Conservation (phyloP, 2,797 vertebrate genomes). For the Gymnoscopelus microlampas region DNA sequence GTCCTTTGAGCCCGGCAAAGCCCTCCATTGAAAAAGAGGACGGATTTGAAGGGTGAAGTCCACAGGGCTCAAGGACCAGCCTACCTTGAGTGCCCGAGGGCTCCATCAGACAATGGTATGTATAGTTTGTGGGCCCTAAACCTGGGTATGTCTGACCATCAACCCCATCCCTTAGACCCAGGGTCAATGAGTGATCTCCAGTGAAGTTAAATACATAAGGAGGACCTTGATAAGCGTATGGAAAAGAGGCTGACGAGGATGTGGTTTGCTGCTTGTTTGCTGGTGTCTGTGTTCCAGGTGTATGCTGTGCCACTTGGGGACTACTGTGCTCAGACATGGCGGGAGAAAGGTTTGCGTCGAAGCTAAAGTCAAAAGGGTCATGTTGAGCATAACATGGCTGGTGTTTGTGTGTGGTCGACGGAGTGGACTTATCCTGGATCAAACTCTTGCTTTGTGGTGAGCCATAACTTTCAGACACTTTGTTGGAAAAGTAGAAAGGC, state of each 20-base stretch:
- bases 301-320: slow-evolving; percentile 71
- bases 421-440: slow-evolving; percentile 66
- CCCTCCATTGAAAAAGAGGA: slow-evolving; percentile 71
- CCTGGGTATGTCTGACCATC: slow-evolving; percentile 75
- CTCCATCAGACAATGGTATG: slow-evolving; percentile 87
- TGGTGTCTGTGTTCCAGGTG: slow-evolving; percentile 67
- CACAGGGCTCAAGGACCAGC: slow-evolving; percentile 83
- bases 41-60: slow-evolving; percentile 70
- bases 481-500: slow-evolving; percentile 71
- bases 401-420: slow-evolving; percentile 64
- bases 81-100: slow-evolving; percentile 86
- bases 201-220: slow-evolving; percentile 85
- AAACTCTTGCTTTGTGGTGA: slow-evolving; percentile 62
- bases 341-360: slow-evolving; percentile 70
- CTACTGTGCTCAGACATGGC: slow-evolving; percentile 72
- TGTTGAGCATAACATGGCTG: slow-evolving; percentile 76
- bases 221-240: slow-evolving; percentile 74
- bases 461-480: slow-evolving; percentile 63
- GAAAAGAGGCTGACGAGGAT: slow-evolving; percentile 65
- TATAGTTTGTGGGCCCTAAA: slow-evolving; percentile 80
- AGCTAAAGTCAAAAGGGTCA: slow-evolving; percentile 78
- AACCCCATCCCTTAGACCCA: slow-evolving; percentile 79
- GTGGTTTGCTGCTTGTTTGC: slow-evolving; percentile 71
- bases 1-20: slow-evolving; percentile 73
- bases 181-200: slow-evolving; percentile 83